Conservation (phyloP, 2,797 vertebrate species). For the Meriones psammophilus region DNA sequence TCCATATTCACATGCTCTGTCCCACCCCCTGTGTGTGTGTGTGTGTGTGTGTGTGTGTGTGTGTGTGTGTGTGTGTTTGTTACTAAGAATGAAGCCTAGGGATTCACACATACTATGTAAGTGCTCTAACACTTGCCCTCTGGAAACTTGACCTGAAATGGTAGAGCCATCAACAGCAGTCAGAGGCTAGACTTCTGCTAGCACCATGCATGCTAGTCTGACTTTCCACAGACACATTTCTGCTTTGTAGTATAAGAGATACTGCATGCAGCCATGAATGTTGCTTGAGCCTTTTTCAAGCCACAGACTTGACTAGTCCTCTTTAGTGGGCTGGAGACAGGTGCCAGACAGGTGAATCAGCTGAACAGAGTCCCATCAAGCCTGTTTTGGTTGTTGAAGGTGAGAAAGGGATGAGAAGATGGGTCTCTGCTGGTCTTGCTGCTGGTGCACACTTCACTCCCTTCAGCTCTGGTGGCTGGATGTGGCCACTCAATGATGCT, state of each 20-base stretch:
- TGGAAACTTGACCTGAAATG: background rate
- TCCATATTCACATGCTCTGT: background rate
- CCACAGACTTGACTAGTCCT: background rate
- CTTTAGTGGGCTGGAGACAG: background rate
- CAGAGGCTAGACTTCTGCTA: background rate
- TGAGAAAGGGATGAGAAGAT: background rate
- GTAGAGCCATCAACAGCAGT: background rate
- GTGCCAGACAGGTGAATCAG: background rate
- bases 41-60: background rate
- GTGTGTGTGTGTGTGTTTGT: background rate
- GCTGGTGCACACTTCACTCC: background rate
- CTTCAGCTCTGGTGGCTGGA: background rate
- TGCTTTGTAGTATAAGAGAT: slow-evolving; percentile 2
- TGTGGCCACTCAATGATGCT: background rate
- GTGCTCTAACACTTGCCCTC: background rate
- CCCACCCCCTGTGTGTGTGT: too few species aligned
- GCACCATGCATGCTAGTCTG: background rate
- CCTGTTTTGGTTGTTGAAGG: background rate
- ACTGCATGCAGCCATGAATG: background rate
- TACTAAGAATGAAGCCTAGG: background rate
- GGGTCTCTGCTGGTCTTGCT: background rate
- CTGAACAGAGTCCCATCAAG: background rate
- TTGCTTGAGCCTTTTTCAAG: background rate
- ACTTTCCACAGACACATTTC: background rate
- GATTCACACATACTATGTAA: background rate